phyloP scores from a whole-genome alignment of 37 sponge, comb jelly and placozoan genomes.

The Agelas oroides region DNA sequence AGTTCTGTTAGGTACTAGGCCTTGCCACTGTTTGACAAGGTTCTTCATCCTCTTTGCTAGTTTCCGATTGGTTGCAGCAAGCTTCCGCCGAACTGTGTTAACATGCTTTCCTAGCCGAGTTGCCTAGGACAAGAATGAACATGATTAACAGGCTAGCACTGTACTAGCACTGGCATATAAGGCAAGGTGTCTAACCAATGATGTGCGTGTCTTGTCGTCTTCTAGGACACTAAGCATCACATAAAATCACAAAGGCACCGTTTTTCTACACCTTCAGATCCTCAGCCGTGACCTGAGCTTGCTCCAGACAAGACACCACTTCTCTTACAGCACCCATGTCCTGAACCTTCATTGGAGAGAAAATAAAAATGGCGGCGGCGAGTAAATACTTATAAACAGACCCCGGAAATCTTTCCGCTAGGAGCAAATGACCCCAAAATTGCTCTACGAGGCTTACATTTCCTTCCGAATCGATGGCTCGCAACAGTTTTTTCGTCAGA shows the following conservation, averaged over 20 bases:
- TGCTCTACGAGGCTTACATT: conserved; percentile 55
- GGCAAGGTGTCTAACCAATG: too few relatives aligned
- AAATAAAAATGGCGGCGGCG: conserved; percentile 53
- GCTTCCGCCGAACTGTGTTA: conserved; percentile 59
- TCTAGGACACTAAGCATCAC: too few relatives aligned
- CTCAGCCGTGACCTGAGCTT: conserved; percentile 57
- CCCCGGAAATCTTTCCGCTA: background rate
- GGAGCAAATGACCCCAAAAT: background rate
- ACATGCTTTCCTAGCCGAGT: conserved; percentile 76
- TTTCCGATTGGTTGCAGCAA: conserved; percentile 26
- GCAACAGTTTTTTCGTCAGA: conserved; percentile 50
- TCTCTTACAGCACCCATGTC: conserved; percentile 54
- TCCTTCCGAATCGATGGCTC: conserved; percentile 76
- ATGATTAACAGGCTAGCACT: too few relatives aligned
- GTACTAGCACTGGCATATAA: too few relatives aligned
- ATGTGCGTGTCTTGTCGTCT: too few relatives aligned
- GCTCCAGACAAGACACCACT: conserved; percentile 69
- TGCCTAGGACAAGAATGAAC: background rate
- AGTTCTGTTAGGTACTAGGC: conserved; percentile 19
- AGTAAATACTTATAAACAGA: background rate
- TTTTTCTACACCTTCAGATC: conserved; percentile 52
- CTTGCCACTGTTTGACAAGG: conserved; percentile 82
- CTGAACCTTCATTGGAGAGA: conserved; percentile 50
- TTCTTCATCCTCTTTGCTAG: conserved; percentile 76
- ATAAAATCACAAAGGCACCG: too few relatives aligned